Evolutionary conservation across 2,888 invertebrate genomes (phyloP).

Genomic region (Andrena haemorrhoa): DNA sequence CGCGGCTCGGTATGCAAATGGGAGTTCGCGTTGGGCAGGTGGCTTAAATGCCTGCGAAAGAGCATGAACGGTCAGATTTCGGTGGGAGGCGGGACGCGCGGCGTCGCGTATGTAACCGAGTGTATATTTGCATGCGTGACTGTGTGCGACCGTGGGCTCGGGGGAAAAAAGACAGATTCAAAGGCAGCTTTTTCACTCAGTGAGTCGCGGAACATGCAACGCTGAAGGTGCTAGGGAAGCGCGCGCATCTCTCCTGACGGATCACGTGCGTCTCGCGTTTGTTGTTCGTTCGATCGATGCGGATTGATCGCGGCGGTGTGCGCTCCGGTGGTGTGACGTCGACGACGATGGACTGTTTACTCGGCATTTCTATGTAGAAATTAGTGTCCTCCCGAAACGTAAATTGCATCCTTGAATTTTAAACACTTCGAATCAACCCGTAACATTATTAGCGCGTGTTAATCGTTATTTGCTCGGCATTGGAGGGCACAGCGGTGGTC

Average conservation of each 20-base stretch:
- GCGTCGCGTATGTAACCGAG: conserved; percentile 1
- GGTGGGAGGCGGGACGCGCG: conserved; percentile 43
- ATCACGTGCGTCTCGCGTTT: conserved; percentile 14
- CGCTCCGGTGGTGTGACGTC: neutral
- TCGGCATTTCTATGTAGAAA: too few species aligned
- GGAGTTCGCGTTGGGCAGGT: conserved; percentile 39
- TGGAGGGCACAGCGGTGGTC: too few species aligned
- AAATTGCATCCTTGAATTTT: too few species aligned
- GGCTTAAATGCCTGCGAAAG: conserved; percentile 31
- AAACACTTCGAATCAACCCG: too few species aligned
- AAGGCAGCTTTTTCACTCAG: conserved; percentile 69
- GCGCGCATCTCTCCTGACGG: conserved; percentile 23
- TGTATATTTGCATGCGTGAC: neutral
- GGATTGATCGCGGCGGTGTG: neutral
- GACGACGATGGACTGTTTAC: too few species aligned
- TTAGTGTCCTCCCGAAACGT: too few species aligned
- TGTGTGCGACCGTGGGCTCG: conserved; percentile 17
- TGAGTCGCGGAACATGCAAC: conserved; percentile 65
- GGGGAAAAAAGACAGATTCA: conserved; percentile 52
- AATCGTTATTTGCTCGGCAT: too few species aligned
- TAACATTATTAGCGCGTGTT: too few species aligned
- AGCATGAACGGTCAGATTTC: conserved; percentile 34
- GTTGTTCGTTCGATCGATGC: neutral
- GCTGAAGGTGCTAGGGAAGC: conserved; percentile 52
- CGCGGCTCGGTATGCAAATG: conserved; percentile 28